These are phyloP conservation scores for Apostichopus leukothele DNA, from an alignment of 53 echinoderm and acorn worm genomes.

Conservation along the genomic window DNA sequence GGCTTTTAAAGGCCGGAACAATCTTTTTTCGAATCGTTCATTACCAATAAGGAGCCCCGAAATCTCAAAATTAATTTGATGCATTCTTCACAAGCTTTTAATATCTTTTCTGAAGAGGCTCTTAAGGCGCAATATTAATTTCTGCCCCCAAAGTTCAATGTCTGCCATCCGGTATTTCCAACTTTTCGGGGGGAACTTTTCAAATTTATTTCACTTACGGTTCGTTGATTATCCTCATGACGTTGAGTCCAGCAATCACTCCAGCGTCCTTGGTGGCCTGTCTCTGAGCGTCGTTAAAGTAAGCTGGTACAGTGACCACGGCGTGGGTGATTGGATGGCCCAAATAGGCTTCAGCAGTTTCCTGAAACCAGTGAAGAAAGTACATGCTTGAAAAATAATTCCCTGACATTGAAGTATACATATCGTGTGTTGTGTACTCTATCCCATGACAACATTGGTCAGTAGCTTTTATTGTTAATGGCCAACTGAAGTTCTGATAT, in stretches of 20 bases:
- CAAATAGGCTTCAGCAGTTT: slow-evolving; percentile 96
- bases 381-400: not conserved
- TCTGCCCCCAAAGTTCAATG: too few species aligned
- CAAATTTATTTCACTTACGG: slow-evolving; percentile 68
- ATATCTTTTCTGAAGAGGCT: too few species aligned
- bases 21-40: too few species aligned
- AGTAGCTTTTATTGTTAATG: too few species aligned
- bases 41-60: too few species aligned
- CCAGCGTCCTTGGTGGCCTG: slow-evolving; percentile 99
- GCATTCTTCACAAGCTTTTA: too few species aligned
- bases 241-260: slow-evolving; percentile 94
- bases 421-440: not conserved
- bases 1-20: too few species aligned
- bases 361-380: slow-evolving; percentile 46
- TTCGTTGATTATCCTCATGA: slow-evolving; percentile 99
- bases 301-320: slow-evolving; percentile 96
- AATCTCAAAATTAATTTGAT: too few species aligned
- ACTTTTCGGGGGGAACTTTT: not conserved
- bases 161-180: not conserved
- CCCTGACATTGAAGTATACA: not conserved
- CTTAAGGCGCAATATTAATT: too few species aligned
- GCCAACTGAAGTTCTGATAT: too few species aligned
- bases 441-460: too few species aligned
- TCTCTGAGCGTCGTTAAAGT: slow-evolving; percentile 99
- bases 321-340: slow-evolving; percentile 86